Evolutionary conservation across 2,888 invertebrate genomes (phyloP).

Genomic region (Allolobophora icterica): DNA sequence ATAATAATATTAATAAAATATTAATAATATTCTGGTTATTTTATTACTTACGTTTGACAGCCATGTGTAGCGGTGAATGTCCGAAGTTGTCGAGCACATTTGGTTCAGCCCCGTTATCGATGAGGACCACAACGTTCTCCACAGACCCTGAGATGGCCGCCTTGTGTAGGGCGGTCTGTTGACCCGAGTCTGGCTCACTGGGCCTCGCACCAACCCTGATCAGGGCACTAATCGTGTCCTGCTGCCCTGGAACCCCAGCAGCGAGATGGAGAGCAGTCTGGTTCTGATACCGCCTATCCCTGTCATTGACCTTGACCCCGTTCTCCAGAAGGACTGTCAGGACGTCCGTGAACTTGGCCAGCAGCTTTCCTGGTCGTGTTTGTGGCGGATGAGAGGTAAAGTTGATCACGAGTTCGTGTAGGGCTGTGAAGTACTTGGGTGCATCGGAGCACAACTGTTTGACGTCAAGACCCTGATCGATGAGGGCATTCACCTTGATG

Average conservation of each 20-base stretch:
- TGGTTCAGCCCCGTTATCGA: slow-evolving; percentile 35
- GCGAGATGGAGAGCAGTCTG: slow-evolving; percentile 28
- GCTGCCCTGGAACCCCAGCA: not conserved
- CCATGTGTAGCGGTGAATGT: slow-evolving; percentile 37
- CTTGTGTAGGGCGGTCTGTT: slow-evolving; percentile 37
- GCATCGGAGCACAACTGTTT: not conserved
- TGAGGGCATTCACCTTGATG: slow-evolving; percentile 18
- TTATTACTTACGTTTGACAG: slow-evolving; percentile 29
- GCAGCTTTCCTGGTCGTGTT: slow-evolving; percentile 26
- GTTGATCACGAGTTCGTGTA: slow-evolving; percentile 27
- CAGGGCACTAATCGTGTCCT: slow-evolving; percentile 33
- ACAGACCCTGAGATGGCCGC: slow-evolving; percentile 31
- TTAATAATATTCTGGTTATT: no score
- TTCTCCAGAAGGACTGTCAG: slow-evolving; percentile 22
- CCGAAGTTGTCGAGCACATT: slow-evolving; percentile 31
- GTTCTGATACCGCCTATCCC: slow-evolving; percentile 21
- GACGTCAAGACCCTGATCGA: slow-evolving; percentile 27
- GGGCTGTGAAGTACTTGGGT: slow-evolving; percentile 15
- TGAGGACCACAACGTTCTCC: slow-evolving; percentile 32
- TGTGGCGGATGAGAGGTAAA: not conserved
- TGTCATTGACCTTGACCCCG: slow-evolving; percentile 32
- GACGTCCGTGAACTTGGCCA: slow-evolving; percentile 33
- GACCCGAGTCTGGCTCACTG: slow-evolving; percentile 28
- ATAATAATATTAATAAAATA: no score
- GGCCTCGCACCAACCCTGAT: slow-evolving; percentile 33